Evolutionary conservation across 2,113 vertebrate genomes (phyloP), one percentile per base, ranked within the genome.

Genomic region (Dipodomys stephensi): DNA sequence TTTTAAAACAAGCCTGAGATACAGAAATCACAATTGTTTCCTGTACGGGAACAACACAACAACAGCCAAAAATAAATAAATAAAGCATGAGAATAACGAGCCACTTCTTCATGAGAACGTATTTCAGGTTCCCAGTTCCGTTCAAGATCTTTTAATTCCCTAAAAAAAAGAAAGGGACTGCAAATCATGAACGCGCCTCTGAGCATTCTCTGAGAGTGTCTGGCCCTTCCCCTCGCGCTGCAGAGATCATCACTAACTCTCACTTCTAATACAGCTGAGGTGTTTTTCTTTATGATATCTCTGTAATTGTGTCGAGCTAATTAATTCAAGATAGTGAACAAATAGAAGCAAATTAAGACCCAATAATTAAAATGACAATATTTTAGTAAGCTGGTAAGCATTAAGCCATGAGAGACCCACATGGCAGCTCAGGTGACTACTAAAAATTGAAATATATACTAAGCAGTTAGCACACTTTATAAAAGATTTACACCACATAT

Each of bases 101-200:
- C 12, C 65, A 92, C 76, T 72, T 60, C 28, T 35, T 73, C 92
- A 35, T 79, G 28, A 92, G 76, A 92, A 96, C 94, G 92, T 67
- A 83, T 60, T 92, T 78, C 84, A 15, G 0, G 11, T 68, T 87
- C 86, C 23, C 28, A 35, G 60, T 78, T 90, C 5, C 90, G 18
- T 23, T n/a, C 44, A 44, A 86, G 60, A 30, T n/a, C 11, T 60
- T 60, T 64, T 4, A 49, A 35, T 4, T 39, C 11, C 16, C 30
- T 65, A 53, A 46, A 23, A 60, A 35, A 76, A 57, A 57, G 12
- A 11, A 12, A 49, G 12, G 49, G 49, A 12, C 8, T 1, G 49
- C 39, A 39, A 67, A 49, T 60, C 30, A 32, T 9, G 18, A 39
- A 39, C 65, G 39, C 4, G n/a, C 68, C 1, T 30, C 22, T 20